A percentile compares a stretch with the other conserved stretches of the same genome.
phyloP scores from a whole-genome alignment of 2,888 invertebrate genomes.

The Cephus sareptanus region DNA sequence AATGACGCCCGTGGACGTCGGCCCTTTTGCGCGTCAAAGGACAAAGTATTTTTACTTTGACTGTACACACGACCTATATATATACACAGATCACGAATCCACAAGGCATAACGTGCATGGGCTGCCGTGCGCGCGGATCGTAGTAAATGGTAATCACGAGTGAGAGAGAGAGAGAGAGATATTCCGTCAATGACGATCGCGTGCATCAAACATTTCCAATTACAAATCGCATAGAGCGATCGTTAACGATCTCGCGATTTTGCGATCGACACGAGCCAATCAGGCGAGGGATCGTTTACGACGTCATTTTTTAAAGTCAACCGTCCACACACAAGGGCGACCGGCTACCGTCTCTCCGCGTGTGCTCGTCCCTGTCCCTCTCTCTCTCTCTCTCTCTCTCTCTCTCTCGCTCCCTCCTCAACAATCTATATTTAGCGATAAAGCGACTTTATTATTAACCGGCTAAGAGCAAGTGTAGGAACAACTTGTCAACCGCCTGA shows the following conservation, averaged over 20 bases:
- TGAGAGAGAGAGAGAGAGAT: too few relatives aligned
- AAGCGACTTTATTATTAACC: conserved; percentile 5
- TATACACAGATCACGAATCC: too few relatives aligned
- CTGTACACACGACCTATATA: neutral
- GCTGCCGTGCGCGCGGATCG: neutral
- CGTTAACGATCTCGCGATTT: too few relatives aligned
- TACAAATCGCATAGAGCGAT: too few relatives aligned
- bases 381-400: neutral
- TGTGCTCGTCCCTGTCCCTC: neutral
- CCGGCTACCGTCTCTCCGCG: neutral
- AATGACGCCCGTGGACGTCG: neutral
- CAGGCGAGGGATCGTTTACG: too few relatives aligned
- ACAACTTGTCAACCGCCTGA: conserved; percentile 15
- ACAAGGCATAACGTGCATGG: too few relatives aligned
- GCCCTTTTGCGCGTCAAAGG: neutral
- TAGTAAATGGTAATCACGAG: neutral
- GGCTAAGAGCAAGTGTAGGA: conserved; percentile 3
- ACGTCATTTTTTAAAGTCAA: too few relatives aligned
- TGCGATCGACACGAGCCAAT: too few relatives aligned
- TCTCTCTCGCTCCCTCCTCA: neutral
- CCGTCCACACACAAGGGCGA: neutral
- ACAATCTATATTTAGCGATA: neutral
- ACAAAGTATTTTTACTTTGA: neutral
- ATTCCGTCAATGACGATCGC: too few relatives aligned
- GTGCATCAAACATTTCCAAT: too few relatives aligned